phyloP scores from a whole-genome alignment of 2,888 invertebrate species.

The Caenorhabditis sulstoni region DNA sequence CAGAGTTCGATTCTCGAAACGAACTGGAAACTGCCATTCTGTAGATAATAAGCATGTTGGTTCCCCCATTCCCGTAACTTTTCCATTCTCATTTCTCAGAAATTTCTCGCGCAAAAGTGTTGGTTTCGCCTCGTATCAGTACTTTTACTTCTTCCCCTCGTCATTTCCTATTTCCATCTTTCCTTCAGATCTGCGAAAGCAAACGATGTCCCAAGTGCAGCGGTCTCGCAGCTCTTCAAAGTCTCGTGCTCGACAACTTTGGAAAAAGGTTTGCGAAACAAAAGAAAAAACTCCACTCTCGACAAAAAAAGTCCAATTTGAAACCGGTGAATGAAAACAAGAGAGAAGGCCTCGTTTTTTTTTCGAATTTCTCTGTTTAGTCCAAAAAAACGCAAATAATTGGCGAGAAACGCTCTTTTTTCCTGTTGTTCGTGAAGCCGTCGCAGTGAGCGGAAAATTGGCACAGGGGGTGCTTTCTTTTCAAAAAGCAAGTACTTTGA shows the following conservation, averaged over 20 bases:
- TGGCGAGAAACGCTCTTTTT: conserved; percentile 22
- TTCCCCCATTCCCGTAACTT: not conserved
- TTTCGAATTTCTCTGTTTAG: conserved; percentile 1
- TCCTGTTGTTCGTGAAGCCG: conserved; percentile 9
- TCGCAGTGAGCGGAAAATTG: conserved; percentile 29
- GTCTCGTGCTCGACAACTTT: conserved; percentile 42
- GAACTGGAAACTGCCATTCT: conserved; percentile 5
- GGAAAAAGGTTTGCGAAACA: conserved; percentile 53
- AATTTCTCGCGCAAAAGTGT: not conserved
- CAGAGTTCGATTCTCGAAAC: not conserved
- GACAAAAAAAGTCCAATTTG: conserved; percentile 47
- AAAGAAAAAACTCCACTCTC: conserved; percentile 36
- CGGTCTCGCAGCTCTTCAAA: conserved; percentile 34
- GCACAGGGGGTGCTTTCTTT: conserved; percentile 9
- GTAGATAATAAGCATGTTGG: conserved; percentile 7
- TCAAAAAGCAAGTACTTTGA: conserved; percentile 42
- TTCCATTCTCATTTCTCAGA: not conserved
- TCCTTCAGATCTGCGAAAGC: conserved; percentile 5
- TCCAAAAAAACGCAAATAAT: conserved; percentile 49
- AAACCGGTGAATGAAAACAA: conserved; percentile 23
- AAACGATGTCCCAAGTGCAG: conserved; percentile 19
- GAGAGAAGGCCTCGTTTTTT: not conserved
- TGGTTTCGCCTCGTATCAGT: conserved; percentile 2
- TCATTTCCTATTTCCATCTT: not conserved
- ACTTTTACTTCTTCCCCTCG: not conserved